Evolutionary conservation across 2,113 vertebrate species (phyloP).

Genomic region (Perca flavescens): DNA sequence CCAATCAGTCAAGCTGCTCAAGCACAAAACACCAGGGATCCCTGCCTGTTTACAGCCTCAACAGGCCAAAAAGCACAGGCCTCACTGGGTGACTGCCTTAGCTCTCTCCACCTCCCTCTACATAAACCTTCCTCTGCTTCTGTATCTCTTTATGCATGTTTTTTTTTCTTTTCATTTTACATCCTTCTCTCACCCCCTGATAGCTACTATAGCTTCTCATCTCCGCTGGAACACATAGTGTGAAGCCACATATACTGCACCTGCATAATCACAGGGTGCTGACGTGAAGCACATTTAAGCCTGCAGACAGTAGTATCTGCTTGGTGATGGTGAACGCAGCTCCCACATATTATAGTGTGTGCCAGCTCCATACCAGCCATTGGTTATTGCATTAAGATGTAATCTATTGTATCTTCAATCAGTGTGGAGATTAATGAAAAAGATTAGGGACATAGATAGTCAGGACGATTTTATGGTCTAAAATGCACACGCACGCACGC

Average conservation of each 20-base stretch:
- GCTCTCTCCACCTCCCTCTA: slow-evolving; percentile 11
- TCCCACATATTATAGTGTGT: slow-evolving; percentile 9
- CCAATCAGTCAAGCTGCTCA: slow-evolving; percentile 78
- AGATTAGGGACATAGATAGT: slow-evolving; percentile 64
- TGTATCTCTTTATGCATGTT: slow-evolving; percentile 31
- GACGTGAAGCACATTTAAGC: slow-evolving; percentile 13
- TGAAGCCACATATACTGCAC: slow-evolving; percentile 19
- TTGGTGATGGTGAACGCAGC: slow-evolving; percentile 2
- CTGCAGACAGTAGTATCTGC: not conserved
- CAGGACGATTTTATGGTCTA: slow-evolving; percentile 30
- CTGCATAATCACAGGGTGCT: slow-evolving; percentile 38
- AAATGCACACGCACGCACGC: not conserved
- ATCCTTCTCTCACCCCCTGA: slow-evolving; percentile 11
- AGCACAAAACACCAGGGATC: slow-evolving; percentile 73
- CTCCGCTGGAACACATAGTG: slow-evolving; percentile 30
- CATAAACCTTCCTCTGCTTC: slow-evolving; percentile 23
- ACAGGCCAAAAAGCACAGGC: slow-evolving; percentile 68
- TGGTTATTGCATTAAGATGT: slow-evolving; percentile 63
- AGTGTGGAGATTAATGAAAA: slow-evolving; percentile 52
- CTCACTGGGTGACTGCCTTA: slow-evolving; percentile 58
- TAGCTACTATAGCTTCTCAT: slow-evolving; percentile 29
- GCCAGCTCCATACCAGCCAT: slow-evolving; percentile 39
- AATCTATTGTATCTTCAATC: slow-evolving; percentile 72
- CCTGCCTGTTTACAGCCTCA: slow-evolving; percentile 72
- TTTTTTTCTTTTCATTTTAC: slow-evolving; percentile 12